Evolutionary conservation across 2,113 vertebrate species (phyloP).

Genomic region (Puntigrus tetrazona): DNA sequence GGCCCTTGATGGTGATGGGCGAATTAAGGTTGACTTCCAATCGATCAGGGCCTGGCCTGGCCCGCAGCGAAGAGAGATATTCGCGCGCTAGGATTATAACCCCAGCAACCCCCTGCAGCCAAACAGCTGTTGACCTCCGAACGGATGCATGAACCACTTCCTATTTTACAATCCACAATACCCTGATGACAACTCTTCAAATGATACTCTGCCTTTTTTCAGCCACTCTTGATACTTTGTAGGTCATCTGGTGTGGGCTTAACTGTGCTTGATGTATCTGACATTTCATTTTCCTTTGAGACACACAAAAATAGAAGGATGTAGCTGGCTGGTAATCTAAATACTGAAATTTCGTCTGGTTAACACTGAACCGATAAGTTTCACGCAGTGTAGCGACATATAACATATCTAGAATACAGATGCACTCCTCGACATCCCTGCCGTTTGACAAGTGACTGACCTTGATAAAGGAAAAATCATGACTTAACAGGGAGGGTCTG

Average conservation of each 20-base stretch:
- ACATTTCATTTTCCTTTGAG: background rate
- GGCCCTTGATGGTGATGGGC: slow-evolving; percentile 11
- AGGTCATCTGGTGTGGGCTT: slow-evolving; percentile 14
- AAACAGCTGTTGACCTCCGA: slow-evolving; percentile 47
- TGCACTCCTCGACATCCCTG: background rate
- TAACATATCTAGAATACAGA: background rate
- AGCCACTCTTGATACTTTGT: slow-evolving; percentile 15
- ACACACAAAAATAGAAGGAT: background rate
- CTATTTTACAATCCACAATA: background rate
- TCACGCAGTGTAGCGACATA: background rate
- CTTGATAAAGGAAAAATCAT: background rate
- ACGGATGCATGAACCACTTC: background rate
- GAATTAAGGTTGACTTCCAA: slow-evolving; percentile 52
- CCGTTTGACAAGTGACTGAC: background rate
- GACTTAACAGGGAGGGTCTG: background rate
- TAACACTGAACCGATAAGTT: background rate
- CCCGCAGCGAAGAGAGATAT: slow-evolving; percentile 6
- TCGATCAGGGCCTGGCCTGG: slow-evolving; percentile 43
- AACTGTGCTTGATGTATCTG: slow-evolving; percentile 2
- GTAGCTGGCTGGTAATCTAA: background rate
- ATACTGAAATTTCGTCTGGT: background rate
- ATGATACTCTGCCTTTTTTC: slow-evolving; percentile 3
- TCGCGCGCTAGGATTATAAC: slow-evolving; percentile 8
- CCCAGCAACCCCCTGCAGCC: slow-evolving; percentile 19
- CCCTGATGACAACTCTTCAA: background rate